Base-by-base conservation (phyloP, 2,113 vertebrate genomes). In the Gasterosteus aculeatus region DNA sequence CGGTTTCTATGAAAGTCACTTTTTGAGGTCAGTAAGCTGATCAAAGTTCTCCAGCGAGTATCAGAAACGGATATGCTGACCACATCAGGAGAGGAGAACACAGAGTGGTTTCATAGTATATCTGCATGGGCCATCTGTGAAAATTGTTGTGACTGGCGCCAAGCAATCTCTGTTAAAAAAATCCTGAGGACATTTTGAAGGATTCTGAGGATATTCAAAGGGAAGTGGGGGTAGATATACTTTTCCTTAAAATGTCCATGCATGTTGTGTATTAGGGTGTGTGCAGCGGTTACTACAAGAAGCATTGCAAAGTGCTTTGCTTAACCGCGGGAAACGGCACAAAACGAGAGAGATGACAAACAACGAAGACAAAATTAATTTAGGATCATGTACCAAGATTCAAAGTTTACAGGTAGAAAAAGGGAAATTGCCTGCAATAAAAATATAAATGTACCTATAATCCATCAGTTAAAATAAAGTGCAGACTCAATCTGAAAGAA, bases 1-100 rank as follows among this genome's bases (percentile, higher is more conserved):
- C 70, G 81, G 72, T 87, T 92, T 87, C 69, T 60, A 63, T 77
- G 53, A 80, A 86, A 89, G 86, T 76, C 29, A 78, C 79, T 82
- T 87, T 82, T 77, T 87, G 88, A 79, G 89, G 87, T 86, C 84
- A 75, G 68, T 69, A 76, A 85, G 84, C 81, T 72, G 84, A 90
- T 92, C 85, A 90, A 88, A 90, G 81, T 80, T 85, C 69, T 85
- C 51, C 56, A 31, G 65, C 53, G 33, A 85, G 63, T 80, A 84
- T 88, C 82, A 81, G 74, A 89, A 89, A 78, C 62, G 76, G 75
- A 92, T 87, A 88, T 69, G 60, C 70, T 80, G 80, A 85, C 84
- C 83, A 84, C 82, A 91, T 88, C 70, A 90, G 70, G 60, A 22
- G 56, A 78, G 80, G 69, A 54, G 64, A 87, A 81, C 66, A 78